phyloP scores from a whole-genome alignment of 2,797 vertebrate genomes.

The Acipenser ruthenus region DNA sequence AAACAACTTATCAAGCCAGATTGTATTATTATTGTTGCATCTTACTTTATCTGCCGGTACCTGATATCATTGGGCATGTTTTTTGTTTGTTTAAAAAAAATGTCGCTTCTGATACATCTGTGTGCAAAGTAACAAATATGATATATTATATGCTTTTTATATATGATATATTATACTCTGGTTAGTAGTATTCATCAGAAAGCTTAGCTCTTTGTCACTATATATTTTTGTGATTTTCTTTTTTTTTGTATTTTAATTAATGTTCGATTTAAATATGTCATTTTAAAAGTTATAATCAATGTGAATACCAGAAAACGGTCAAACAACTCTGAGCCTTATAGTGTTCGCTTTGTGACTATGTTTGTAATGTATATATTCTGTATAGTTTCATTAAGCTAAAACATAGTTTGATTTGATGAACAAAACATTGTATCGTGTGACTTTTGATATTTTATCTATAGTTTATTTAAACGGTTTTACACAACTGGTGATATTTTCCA shows the following conservation, averaged over 20 bases:
- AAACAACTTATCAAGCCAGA: conserved; percentile 22
- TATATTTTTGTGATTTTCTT: conserved; percentile 82
- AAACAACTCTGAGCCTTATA: conserved; percentile 67
- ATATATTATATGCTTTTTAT: conserved; percentile 68
- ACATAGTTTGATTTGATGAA: conserved; percentile 78
- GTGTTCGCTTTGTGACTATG: conserved; percentile 81
- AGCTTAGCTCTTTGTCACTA: conserved; percentile 81
- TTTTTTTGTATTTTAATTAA: conserved; percentile 53
- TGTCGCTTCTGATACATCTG: conserved; percentile 37
- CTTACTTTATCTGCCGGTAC: conserved; percentile 16
- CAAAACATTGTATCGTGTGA: conserved; percentile 76
- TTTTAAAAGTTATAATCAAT: conserved; percentile 88
- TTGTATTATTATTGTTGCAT: conserved; percentile 21
- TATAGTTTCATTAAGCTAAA: conserved; percentile 83
- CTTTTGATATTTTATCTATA: conserved; percentile 86
- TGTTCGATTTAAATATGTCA: conserved; percentile 58
- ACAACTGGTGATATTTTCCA: conserved; percentile 34
- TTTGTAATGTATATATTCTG: conserved; percentile 79
- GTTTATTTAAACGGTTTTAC: conserved; percentile 40
- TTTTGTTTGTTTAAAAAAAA: conserved; percentile 28
- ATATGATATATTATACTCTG: conserved; percentile 81
- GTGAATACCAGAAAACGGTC: conserved; percentile 74
- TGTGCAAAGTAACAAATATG: conserved; percentile 64
- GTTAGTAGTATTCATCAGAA: conserved; percentile 82
- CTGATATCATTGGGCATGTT: conserved; percentile 17